A percentile compares a stretch with the other conserved stretches of the same genome.
Conservation (phyloP, 2,113 vertebrate species). For the Oncorhynchus clarkii region DNA sequence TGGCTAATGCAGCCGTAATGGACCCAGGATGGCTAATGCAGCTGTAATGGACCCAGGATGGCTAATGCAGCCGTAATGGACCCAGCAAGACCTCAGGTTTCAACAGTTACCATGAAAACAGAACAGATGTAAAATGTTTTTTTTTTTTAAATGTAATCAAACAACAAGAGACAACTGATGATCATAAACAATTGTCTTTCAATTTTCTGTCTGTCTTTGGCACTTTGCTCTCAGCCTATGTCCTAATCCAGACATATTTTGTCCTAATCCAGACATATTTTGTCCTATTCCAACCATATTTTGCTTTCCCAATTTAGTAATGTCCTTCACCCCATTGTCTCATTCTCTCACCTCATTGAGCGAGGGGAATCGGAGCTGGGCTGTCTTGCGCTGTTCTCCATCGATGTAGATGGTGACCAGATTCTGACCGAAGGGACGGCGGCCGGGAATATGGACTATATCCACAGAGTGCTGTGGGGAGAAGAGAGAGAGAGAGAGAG, state of each 20-base stretch:
- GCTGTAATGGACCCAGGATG: no score
- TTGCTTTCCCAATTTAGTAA: no score
- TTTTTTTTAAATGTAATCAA: no score
- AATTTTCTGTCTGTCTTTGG: background rate
- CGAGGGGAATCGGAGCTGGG: constrained; percentile 89
- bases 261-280: background rate
- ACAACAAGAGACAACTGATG: no score
- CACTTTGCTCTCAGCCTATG: background rate
- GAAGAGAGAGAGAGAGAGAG: background rate
- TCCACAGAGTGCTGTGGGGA: constrained; percentile 83
- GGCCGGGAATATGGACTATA: constrained; percentile 83
- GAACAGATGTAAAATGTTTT: background rate
- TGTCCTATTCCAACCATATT: background rate
- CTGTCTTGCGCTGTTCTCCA: constrained; percentile 76
- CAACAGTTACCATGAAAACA: background rate
- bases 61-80: no score
- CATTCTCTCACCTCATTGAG: constrained; percentile 82
- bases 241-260: background rate
- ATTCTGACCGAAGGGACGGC: constrained; percentile 92
- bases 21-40: no score
- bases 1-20: no score
- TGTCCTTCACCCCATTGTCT: background rate
- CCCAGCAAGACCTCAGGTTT: no score
- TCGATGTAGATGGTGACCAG: constrained; percentile 87
- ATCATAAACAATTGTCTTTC: no score